phyloP scores from a whole-genome alignment of 2,888 invertebrate species.

The Diadromus collaris region DNA sequence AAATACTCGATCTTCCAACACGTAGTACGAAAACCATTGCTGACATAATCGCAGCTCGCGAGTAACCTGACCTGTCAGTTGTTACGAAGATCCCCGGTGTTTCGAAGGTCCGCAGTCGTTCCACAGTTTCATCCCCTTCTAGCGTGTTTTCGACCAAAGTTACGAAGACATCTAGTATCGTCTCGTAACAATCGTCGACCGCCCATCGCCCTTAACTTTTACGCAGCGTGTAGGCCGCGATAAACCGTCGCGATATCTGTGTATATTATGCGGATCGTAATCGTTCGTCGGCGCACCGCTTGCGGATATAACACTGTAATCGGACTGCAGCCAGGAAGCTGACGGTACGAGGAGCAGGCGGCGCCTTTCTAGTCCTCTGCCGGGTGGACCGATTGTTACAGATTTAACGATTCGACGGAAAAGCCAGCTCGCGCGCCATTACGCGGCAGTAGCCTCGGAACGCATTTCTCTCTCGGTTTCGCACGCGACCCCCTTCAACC shows the following conservation, averaged over 20 bases:
- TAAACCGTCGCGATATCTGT: conserved; percentile 37
- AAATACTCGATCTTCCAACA: neutral
- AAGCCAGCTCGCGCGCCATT: conserved; percentile 38
- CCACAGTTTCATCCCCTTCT: neutral
- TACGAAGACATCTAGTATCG: conserved; percentile 11
- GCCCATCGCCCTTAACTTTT: conserved; percentile 16
- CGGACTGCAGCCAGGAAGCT: neutral
- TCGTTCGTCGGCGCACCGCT: conserved; percentile 46
- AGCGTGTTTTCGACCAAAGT: neutral
- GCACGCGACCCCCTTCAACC: neutral
- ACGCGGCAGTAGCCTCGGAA: conserved; percentile 14
- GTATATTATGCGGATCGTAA: conserved; percentile 56
- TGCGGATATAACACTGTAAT: conserved; percentile 1
- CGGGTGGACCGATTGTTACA: conserved; percentile 55
- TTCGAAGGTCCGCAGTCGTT: neutral
- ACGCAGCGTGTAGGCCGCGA: conserved; percentile 31
- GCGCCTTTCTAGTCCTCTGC: conserved; percentile 41
- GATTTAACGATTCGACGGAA: conserved; percentile 59
- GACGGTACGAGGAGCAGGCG: conserved; percentile 34
- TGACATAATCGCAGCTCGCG: neutral
- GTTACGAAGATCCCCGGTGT: neutral
- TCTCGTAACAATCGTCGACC: conserved; percentile 12
- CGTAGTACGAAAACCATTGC: neutral
- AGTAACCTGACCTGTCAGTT: neutral
- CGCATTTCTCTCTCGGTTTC: conserved; percentile 6